A percentile compares a stretch with the other conserved stretches of the same genome.
These are phyloP conservation scores for Chloropsis cyanopogon DNA, from an alignment of 2,113 vertebrate species.

Conservation along the genomic window DNA sequence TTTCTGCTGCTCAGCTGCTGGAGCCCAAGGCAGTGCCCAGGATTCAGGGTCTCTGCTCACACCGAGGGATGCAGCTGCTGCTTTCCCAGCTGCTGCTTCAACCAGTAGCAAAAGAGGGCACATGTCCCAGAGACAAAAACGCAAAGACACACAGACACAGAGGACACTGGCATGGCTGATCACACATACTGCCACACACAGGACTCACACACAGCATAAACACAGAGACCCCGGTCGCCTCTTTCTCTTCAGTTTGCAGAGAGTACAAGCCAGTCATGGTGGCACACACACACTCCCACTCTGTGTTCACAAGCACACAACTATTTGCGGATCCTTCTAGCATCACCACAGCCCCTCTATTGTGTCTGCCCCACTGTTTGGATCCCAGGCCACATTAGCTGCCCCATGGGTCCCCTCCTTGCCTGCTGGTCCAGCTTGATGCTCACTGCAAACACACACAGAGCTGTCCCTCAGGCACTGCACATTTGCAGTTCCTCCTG, in stretches of 20 bases:
- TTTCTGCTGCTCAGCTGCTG: neutral
- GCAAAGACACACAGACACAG: too few species aligned
- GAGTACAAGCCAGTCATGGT: neutral
- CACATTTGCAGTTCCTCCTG: neutral
- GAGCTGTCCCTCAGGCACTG: neutral
- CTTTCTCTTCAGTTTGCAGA: neutral
- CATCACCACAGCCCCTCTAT: neutral
- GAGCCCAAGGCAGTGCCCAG: neutral
- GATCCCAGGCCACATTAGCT: neutral
- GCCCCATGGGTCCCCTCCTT: rapidly evolving
- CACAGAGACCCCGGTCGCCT: neutral
- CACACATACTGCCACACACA: neutral
- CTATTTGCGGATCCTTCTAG: rapidly evolving
- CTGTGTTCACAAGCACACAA: neutral
- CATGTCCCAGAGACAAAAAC: neutral
- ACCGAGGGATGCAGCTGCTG: neutral
- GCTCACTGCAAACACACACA: neutral
- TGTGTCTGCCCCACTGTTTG: rapidly evolving
- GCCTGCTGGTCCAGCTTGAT: neutral
- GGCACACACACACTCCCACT: neutral
- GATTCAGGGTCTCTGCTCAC: neutral
- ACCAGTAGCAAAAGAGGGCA: neutral
- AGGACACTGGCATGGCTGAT: neutral
- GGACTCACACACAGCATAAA: neutral
- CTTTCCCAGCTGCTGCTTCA: neutral